A percentile compares a stretch with the other conserved stretches of the same genome.
phyloP scores from a whole-genome alignment of 1,140 invertebrate species.

The Danaus plexippus region DNA sequence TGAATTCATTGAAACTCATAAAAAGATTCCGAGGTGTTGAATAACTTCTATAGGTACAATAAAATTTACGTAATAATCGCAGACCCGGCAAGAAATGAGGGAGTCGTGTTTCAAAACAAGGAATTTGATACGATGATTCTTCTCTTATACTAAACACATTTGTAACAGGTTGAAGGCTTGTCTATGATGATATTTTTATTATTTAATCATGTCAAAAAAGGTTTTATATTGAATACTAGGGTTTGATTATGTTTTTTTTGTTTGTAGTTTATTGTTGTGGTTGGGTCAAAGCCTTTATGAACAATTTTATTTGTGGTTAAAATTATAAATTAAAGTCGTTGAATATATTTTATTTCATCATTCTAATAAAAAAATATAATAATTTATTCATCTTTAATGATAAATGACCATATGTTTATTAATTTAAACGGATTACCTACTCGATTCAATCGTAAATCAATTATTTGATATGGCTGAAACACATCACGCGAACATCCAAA shows the following conservation, averaged over 20 bases:
- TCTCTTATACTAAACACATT: constrained; percentile 34
- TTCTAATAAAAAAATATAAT: constrained; percentile 5
- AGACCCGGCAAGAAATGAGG: constrained; percentile 11
- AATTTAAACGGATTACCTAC: no score
- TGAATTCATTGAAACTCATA: no score
- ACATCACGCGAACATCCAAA: constrained; percentile 44
- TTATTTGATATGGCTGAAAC: constrained; percentile 51
- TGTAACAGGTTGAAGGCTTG: constrained; percentile 23
- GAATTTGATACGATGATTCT: constrained; percentile 54
- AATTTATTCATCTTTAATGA: constrained; percentile 4
- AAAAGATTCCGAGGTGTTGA: no score
- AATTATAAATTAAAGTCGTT: no score
- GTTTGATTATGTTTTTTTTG: constrained; percentile 9
- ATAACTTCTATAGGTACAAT: no score
- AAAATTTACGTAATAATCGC: no score
- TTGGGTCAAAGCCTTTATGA: constrained; percentile 1
- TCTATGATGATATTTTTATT: no score
- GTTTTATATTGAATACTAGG: constrained; percentile 4
- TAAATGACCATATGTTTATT: constrained; percentile 10
- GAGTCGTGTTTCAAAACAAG: constrained; percentile 57
- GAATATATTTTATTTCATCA: neutral
- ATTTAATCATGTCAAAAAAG: no score
- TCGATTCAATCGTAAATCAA: constrained; percentile 18
- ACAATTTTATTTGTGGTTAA: neutral
- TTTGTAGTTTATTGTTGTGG: constrained; percentile 2